These are phyloP conservation scores for Microvelia longipes DNA, from an alignment of 1,140 invertebrate species.

Conservation along the genomic window DNA sequence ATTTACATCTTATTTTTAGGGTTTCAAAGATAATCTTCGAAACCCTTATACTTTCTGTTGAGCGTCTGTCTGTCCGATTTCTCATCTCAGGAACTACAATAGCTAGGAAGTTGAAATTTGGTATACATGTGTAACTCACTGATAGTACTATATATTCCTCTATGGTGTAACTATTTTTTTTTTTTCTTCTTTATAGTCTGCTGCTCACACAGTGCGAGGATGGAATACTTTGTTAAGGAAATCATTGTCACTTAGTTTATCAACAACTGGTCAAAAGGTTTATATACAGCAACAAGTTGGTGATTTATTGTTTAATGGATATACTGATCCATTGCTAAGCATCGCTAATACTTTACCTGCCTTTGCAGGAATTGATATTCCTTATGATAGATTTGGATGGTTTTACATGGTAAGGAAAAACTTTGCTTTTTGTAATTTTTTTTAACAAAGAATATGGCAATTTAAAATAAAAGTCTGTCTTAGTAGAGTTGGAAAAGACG, in stretches of 20 bases:
- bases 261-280: conserved; percentile 35
- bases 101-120: too few species aligned
- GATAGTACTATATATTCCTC: too few species aligned
- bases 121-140: too few species aligned
- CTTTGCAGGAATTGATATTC: conserved; percentile 32
- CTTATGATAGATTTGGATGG: conserved; percentile 56
- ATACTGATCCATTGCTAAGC: conserved; percentile 48
- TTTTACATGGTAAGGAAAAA: conserved; percentile 72
- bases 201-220: conserved; percentile 41
- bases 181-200: conserved; percentile 47
- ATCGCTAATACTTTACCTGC: conserved; percentile 40
- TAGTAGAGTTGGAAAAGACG: too few species aligned
- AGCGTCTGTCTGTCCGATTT: too few species aligned
- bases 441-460: too few species aligned
- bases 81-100: too few species aligned
- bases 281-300: conserved; percentile 45
- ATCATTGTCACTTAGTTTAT: conserved; percentile 37
- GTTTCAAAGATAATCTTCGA: too few species aligned
- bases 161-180: too few species aligned
- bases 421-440: conserved; percentile 26
- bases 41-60: too few species aligned
- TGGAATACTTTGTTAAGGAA: conserved; percentile 34
- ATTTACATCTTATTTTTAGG: too few species aligned
- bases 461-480: too few species aligned
- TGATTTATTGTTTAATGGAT: conserved; percentile 62